Base-by-base conservation (phyloP, 92 coral and sea anemone species). In the Epizoanthus rinbou region DNA sequence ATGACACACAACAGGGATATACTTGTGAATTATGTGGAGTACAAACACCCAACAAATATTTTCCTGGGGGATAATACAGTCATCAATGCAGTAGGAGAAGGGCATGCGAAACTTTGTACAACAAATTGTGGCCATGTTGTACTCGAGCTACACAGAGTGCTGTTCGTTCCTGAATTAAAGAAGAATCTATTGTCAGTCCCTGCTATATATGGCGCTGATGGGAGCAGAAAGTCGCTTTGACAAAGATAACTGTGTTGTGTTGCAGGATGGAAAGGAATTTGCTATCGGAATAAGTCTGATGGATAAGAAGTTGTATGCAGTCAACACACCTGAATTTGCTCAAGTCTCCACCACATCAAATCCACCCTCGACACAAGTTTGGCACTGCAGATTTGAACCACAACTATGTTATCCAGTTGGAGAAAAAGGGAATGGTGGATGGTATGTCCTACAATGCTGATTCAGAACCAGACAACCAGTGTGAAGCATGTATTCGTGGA, bases 321-420 rank as follows among this genome's bases (percentile, higher is more conserved):
- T 79, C 81, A 84, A 84, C 85, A 54, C 86, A 5, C 8, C 28
- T 57, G 84, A 89, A 80, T 80, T 54, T 71, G 89, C 91, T 75
- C 91, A 79, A 75, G 88, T 79, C 53, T 68, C 86, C 54, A 80
- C 79, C 60, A 56, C 91, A 50, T 28, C 87, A 28, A 59, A 56
- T 78, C 69, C 37, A 70, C 92, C 89, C 72, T 57, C 90, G 50
- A 80, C 41, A 63, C 90, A 68, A 78, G 73, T 79, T 80, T 91
- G 92, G 92, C 91, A 91, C 82, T 83, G 86, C 71, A 69, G 89
- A 75, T 65, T 73, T 85, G 54, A 85, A 87, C 81, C 67, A 91
- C 71, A 64, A 28, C 31, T 74, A 84, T 43, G 63, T 75, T 50
- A 65, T 64, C 37, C 87, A 84, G 72, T 73, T 90, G 84, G 47